Percentiles rank a stretch among this genome's conserved stretches.
These are phyloP conservation scores for Esox niger DNA, from an alignment of 2,113 vertebrate species.

Conservation along the genomic window DNA sequence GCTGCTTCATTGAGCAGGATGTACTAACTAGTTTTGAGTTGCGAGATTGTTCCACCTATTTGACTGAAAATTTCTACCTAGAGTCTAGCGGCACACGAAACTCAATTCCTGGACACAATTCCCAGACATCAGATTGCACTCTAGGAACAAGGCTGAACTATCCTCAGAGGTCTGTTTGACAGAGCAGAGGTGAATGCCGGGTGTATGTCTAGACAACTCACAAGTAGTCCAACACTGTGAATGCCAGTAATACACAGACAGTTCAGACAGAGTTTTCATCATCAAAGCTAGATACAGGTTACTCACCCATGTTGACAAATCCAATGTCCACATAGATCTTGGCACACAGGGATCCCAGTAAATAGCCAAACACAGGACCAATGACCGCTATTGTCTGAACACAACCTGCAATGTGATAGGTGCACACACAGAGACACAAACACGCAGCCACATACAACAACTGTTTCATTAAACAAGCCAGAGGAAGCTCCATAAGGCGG, in stretches of 20 bases:
- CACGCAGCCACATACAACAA: not conserved
- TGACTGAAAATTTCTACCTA: too few species aligned
- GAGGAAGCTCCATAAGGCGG: not conserved
- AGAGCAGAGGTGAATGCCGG: not conserved
- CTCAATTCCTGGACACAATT: too few species aligned
- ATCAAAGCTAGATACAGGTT: not conserved
- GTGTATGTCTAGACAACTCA: not conserved
- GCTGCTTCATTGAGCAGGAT: not conserved
- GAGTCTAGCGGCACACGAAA: too few species aligned
- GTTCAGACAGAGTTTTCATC: not conserved
- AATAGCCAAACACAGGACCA: slow-evolving; percentile 73
- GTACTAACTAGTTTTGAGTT: too few species aligned
- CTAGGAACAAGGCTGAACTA: not conserved
- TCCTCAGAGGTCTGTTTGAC: not conserved
- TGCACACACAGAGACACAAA: slow-evolving; percentile 4
- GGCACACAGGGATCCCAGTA: slow-evolving; percentile 72
- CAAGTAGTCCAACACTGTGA: not conserved
- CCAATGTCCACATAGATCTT: slow-evolving; percentile 77
- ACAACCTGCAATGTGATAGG: slow-evolving; percentile 57
- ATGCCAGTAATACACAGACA: too few species aligned
- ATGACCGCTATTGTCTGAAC: slow-evolving; percentile 73
- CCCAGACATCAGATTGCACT: too few species aligned
- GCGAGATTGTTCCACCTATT: too few species aligned
- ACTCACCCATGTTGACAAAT: slow-evolving; percentile 74
- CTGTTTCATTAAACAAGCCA: not conserved